These are phyloP conservation scores for Aphis gossypii DNA, from an alignment of 1,140 invertebrate genomes.

Conservation along the genomic window DNA sequence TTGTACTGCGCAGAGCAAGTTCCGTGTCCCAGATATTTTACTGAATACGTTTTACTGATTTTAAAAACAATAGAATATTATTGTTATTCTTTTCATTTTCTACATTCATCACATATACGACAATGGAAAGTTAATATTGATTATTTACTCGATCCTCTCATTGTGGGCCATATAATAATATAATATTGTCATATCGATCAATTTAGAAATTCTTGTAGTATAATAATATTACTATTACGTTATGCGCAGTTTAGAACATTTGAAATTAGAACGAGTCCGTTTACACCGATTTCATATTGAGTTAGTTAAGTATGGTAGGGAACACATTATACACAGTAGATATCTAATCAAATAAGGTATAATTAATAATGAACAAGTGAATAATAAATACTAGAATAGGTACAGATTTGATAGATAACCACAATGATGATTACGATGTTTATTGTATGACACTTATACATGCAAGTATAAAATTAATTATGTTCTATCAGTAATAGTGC, in stretches of 20 bases:
- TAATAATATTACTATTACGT: background rate
- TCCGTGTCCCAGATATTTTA: background rate
- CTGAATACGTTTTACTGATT: background rate
- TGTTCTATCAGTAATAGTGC: background rate
- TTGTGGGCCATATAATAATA: constrained; percentile 20
- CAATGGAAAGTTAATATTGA: constrained; percentile 20
- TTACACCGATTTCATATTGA: background rate
- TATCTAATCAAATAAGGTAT: background rate
- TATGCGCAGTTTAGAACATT: background rate
- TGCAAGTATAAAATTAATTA: background rate
- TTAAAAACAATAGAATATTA: constrained; percentile 30
- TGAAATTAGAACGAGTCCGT: background rate
- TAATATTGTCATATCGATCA: background rate
- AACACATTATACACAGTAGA: background rate
- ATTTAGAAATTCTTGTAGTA: background rate
- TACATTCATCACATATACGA: constrained; percentile 9
- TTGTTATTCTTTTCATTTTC: background rate
- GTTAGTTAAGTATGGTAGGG: background rate
- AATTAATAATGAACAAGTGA: background rate
- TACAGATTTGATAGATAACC: background rate
- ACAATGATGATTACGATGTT: background rate
- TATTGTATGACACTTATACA: background rate
- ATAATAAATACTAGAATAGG: background rate
- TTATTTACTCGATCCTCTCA: background rate
- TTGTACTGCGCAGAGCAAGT: background rate